Evolutionary conservation across 1,140 invertebrate species (phyloP).

Genomic region (Amphibalanus amphitrite): DNA sequence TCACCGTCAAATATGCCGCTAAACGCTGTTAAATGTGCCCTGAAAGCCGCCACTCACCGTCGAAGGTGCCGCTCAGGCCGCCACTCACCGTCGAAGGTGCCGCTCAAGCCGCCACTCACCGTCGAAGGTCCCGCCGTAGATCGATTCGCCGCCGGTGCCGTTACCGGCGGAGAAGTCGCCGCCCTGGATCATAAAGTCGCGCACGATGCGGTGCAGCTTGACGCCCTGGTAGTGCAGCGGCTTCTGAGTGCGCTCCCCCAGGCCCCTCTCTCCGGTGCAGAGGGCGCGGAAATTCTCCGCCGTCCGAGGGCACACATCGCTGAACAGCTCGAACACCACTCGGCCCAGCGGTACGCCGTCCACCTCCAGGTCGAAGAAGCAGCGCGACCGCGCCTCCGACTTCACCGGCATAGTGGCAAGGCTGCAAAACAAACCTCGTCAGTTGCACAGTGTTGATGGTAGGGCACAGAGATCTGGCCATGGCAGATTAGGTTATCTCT

Average conservation of each 20-base stretch:
- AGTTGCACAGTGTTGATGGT: too few relatives aligned
- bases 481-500: too few relatives aligned
- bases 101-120: constrained; percentile 42
- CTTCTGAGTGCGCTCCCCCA: constrained; percentile 20
- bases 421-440: too few relatives aligned
- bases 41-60: too few relatives aligned
- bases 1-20: too few relatives aligned
- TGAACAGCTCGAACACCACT: constrained; percentile 40
- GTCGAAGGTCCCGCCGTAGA: constrained; percentile 75
- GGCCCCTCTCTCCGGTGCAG: constrained; percentile 28
- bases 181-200: constrained; percentile 61
- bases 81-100: too few relatives aligned
- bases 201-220: constrained; percentile 76
- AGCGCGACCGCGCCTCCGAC: constrained; percentile 12
- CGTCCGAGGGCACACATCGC: constrained; percentile 39
- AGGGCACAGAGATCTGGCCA: too few relatives aligned
- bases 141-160: constrained; percentile 78
- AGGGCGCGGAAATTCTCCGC: constrained; percentile 43
- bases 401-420: too few relatives aligned
- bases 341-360: constrained; percentile 46
- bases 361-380: constrained; percentile 61
- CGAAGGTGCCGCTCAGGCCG: too few relatives aligned
- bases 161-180: constrained; percentile 40
- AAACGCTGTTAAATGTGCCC: too few relatives aligned
- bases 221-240: constrained; percentile 20